Conservation (phyloP, 2,113 vertebrate genomes). For the Erythrocercus mccallii region DNA sequence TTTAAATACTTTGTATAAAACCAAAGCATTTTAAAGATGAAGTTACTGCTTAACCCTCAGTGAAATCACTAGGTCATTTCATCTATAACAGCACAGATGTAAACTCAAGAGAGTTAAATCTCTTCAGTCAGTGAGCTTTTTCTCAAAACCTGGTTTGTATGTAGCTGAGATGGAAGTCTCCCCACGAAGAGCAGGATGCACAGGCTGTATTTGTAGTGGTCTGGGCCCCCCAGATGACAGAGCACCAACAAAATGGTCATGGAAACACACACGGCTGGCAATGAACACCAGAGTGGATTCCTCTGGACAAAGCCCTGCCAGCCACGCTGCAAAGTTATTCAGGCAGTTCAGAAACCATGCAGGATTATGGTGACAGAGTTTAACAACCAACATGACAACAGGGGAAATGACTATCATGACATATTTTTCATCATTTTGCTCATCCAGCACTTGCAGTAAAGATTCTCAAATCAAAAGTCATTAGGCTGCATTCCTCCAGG, state of each 20-base stretch:
- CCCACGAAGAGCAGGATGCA: not conserved
- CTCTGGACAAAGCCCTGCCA: not conserved
- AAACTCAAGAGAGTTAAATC: not conserved
- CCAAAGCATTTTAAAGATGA: not conserved
- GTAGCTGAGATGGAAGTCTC: not conserved
- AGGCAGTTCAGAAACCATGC: not conserved
- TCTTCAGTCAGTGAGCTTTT: not conserved
- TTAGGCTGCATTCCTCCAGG: not conserved
- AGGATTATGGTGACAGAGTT: not conserved
- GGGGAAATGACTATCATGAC: not conserved
- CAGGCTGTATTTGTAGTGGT: not conserved
- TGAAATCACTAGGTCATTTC: not conserved
- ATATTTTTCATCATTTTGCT: not conserved
- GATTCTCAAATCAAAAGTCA: not conserved
- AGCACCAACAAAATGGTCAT: accelerated
- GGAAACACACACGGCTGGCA: not conserved
- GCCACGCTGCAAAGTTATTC: not conserved
- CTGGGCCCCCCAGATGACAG: not conserved
- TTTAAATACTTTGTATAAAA: not conserved
- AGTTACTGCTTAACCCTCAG: not conserved
- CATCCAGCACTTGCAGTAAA: not conserved
- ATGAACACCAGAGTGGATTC: not conserved
- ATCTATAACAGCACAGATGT: not conserved
- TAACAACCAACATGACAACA: not conserved
- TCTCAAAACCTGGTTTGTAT: not conserved